Conservation (phyloP, 2,113 vertebrate genomes). For the Pachypanchax playfairii region DNA sequence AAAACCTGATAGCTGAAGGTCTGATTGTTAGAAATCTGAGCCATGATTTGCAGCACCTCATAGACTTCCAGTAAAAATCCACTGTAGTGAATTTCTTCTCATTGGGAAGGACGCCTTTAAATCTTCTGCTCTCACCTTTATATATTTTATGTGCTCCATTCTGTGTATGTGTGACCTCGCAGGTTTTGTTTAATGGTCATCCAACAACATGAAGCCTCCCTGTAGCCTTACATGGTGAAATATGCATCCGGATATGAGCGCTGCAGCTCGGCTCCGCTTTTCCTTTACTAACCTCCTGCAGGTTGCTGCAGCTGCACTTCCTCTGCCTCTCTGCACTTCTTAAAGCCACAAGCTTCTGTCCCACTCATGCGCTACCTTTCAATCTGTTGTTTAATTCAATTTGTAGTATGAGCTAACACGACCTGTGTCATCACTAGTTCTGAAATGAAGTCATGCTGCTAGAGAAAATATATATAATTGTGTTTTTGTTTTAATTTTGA, state of each 20-base stretch:
- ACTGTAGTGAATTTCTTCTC: background rate
- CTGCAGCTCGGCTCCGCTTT: slow-evolving; percentile 33
- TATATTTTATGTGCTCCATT: no score
- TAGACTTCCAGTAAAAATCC: slow-evolving; percentile 12
- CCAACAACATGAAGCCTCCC: slow-evolving; percentile 5
- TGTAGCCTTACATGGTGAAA: slow-evolving; percentile 38
- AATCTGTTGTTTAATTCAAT: slow-evolving; percentile 15
- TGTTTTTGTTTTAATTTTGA: slow-evolving; percentile 56
- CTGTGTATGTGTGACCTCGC: background rate
- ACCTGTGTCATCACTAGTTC: slow-evolving; percentile 56
- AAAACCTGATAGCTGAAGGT: slow-evolving; percentile 20
- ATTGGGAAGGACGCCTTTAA: slow-evolving; percentile 1
- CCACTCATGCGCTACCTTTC: slow-evolving; percentile 7
- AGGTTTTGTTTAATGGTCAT: background rate
- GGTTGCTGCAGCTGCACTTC: slow-evolving; percentile 48
- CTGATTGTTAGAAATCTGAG: slow-evolving; percentile 30
- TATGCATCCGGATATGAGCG: slow-evolving; percentile 17
- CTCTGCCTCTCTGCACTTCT: slow-evolving; percentile 40
- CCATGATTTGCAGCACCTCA: slow-evolving; percentile 25
- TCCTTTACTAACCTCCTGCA: slow-evolving; percentile 29
- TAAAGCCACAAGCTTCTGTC: slow-evolving; percentile 27
- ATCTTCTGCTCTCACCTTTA: background rate
- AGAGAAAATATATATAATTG: slow-evolving; percentile 47
- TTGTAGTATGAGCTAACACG: slow-evolving; percentile 44
- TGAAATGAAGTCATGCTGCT: slow-evolving; percentile 72